Conservation (phyloP, 2,113 vertebrate species). For the Malurus alboscapulatus region DNA sequence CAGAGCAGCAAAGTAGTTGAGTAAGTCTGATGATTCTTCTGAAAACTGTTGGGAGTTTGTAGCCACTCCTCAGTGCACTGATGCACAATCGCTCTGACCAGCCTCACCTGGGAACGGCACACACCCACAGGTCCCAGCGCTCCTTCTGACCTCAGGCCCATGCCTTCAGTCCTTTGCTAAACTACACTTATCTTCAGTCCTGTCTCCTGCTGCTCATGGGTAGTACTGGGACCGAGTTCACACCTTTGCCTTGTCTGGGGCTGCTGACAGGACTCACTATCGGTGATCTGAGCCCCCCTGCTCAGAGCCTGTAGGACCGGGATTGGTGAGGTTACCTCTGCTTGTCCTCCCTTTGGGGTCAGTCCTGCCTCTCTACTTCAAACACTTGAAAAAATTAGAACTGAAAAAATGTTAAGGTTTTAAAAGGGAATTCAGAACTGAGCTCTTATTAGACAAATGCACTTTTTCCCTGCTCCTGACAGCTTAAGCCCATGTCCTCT, state of each 20-base stretch:
- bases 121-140: not conserved
- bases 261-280: not conserved
- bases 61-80: not conserved
- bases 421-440: not conserved
- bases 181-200: not conserved
- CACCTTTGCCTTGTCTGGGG: not conserved
- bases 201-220: not conserved
- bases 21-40: not conserved
- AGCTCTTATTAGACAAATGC: not conserved
- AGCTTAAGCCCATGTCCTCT: not conserved
- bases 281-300: not conserved
- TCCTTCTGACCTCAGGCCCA: not conserved
- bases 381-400: not conserved
- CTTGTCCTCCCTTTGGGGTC: not conserved
- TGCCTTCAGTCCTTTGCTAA: not conserved
- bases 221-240: not conserved
- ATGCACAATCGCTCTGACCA: not conserved
- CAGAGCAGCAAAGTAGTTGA: not conserved
- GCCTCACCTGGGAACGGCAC: accelerated
- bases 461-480: not conserved
- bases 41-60: not conserved
- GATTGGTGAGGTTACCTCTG: not conserved
- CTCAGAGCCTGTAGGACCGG: not conserved
- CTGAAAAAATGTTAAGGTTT: not conserved
- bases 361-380: not conserved